These are phyloP conservation scores for Nylanderia fulva DNA, from an alignment of 1,140 invertebrate species.

Conservation along the genomic window DNA sequence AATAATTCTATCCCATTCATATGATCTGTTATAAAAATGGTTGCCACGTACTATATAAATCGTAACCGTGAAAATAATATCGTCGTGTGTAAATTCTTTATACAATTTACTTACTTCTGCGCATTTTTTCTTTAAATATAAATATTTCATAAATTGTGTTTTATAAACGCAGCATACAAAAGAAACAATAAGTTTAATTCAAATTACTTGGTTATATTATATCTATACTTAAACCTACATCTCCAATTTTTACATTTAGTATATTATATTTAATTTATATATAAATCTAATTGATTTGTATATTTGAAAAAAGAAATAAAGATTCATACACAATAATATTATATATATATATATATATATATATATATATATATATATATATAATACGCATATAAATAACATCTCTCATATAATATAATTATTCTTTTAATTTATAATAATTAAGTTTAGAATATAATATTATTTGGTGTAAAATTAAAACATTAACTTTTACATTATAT, in stretches of 20 bases:
- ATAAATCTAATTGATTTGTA: no score
- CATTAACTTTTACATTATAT: neutral
- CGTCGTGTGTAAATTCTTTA: neutral
- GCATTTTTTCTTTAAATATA: neutral
- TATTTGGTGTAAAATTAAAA: neutral
- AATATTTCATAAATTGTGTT: neutral
- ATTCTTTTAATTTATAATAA: neutral
- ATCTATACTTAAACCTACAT: no score
- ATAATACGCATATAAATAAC: no score
- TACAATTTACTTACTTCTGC: neutral
- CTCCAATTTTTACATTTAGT: no score
- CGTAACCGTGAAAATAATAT: neutral
- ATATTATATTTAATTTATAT: no score
- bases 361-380: neutral
- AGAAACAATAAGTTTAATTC: neutral
- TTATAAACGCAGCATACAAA: neutral
- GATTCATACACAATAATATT: no score
- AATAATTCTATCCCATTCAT: neutral
- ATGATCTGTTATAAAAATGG: slow-evolving; percentile 6
- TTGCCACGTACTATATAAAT: neutral
- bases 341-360: no score
- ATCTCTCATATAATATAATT: neutral
- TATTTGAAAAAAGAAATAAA: no score
- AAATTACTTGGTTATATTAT: neutral
- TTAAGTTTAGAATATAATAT: neutral